Base-by-base conservation (phyloP, 1,140 invertebrate genomes). In the Zaprionus tsacasi region DNA sequence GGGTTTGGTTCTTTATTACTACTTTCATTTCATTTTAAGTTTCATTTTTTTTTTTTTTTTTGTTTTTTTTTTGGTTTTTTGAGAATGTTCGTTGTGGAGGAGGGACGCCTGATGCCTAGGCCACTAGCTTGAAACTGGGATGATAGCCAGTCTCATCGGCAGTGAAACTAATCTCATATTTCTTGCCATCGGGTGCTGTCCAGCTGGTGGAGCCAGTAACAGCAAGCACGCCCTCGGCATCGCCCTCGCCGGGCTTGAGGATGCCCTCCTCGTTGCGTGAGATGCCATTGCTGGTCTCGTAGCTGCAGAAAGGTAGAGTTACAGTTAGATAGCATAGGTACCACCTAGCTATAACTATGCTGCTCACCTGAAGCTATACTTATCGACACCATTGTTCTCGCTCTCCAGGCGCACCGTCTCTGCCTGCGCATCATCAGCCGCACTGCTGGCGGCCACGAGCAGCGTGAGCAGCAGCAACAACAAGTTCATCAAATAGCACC, bases 111-210 rank as follows among this genome's bases (percentile, higher is more conserved):
- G 35, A 7, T 59, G 67, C 45, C 30, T 43, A 57, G 15, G 35
- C 21, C 7, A 91, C 90, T 94, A 95, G 60, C 92, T 94, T 64
- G 94, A 95, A 75, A 89, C 72, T 82, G n/a, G 96, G 95, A 72
- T 95, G 95, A 93, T 96, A 97, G 17, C 96, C 96, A 68, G 95
- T 95, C 79, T 96, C 96, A 83, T 96, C 96, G 40, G 96, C 96
- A 11, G 94, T 93, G 91, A 95, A 96, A 35, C 92, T 95, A 10
- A 96, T 93, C 8, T 94, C 93, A 77, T 95, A 94, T 15, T 94
- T 93, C 21, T 94, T 94, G 52, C 96, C 96, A 82, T 96, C 95
- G 17, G 94, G 94, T 15, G 94, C 94, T 1, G 94, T 93, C 93
- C 95, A 97, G 54, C 93, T 94, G 93, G 95, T 96, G 7, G 93